Conservation (phyloP, 2,797 vertebrate genomes). For the Salmo trutta region DNA sequence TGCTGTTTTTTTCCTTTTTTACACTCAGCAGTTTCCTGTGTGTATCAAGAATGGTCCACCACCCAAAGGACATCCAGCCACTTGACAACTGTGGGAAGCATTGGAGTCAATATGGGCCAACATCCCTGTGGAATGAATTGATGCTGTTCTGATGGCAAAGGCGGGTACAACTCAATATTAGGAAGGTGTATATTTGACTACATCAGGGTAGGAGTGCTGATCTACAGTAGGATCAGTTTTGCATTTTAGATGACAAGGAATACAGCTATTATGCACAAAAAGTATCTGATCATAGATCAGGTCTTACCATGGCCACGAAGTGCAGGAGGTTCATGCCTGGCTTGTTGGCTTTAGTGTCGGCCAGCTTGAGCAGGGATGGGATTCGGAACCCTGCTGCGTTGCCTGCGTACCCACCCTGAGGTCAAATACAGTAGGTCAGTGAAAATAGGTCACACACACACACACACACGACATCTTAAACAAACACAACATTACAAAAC, state of each 20-base stretch:
- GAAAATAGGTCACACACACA: background rate
- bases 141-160: too few relatives aligned
- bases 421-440: background rate
- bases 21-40: too few relatives aligned
- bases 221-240: background rate
- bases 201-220: background rate
- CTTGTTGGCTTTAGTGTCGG: constrained; percentile 85
- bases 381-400: constrained; percentile 83
- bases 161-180: too few relatives aligned
- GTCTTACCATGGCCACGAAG: constrained; percentile 64
- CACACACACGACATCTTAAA: constrained; percentile 49
- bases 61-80: too few relatives aligned
- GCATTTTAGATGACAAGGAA: background rate
- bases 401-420: constrained; percentile 81
- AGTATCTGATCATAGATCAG: background rate
- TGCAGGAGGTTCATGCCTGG: constrained; percentile 84
- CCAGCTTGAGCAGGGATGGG: constrained; percentile 80
- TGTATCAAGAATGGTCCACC: too few relatives aligned
- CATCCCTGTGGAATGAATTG: too few relatives aligned
- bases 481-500: constrained; percentile 56
- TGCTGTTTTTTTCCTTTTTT: too few relatives aligned
- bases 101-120: too few relatives aligned
- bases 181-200: too few relatives aligned
- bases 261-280: background rate
- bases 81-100: too few relatives aligned